Base-by-base conservation (phyloP, 2,888 invertebrate species). In the Mycalesis mineus region DNA sequence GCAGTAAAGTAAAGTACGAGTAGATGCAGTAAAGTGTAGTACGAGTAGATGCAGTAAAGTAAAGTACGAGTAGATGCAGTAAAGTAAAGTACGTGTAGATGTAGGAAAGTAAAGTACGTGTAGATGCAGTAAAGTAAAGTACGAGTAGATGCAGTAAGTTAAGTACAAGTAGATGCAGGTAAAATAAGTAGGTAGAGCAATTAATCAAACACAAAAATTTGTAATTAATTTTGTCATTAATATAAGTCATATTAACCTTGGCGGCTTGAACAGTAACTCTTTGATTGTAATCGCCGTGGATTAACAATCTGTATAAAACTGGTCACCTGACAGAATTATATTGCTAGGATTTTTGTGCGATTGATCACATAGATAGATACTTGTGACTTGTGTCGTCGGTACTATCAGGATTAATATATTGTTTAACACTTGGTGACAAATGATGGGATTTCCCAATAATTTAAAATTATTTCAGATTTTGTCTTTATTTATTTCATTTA, bases 241-340 rank as follows among this genome's bases (percentile, higher is more conserved):
- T 47, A 36, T 36, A 11, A 36, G 11, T 4, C 11, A 36, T 13
- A 8, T 33, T 28, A 11, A n/a, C 37, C 39, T 49, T 39, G 37
- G 39, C 17, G 39, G 37, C 22, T 49, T 22, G 22, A 22, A 49
- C 7, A 44, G 29, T 22, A n/a, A 13, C 2, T 13, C 44, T 44
- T 44, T 44, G 29, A 44, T 44, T 39, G n/a, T 49, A 39, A 49
- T 49, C 39, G 6, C 28, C 11, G 11, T n/a, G 36, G 48, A 48
- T 49, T 49, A 49, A 49, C 11, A 49, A 37, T 39, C 15, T 14
- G n/a, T 13, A 8, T 29, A 44, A 29, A 44, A 44, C 29, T 29
- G 7, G 8, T 14, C 15, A 47, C 5, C 31, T 31, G 31, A 31
- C 31, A 47, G 11, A 33, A 15, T 33, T 14, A 47, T 47, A 47